Conservation (phyloP, 2,888 invertebrate genomes). For the Hipparchia semele region DNA sequence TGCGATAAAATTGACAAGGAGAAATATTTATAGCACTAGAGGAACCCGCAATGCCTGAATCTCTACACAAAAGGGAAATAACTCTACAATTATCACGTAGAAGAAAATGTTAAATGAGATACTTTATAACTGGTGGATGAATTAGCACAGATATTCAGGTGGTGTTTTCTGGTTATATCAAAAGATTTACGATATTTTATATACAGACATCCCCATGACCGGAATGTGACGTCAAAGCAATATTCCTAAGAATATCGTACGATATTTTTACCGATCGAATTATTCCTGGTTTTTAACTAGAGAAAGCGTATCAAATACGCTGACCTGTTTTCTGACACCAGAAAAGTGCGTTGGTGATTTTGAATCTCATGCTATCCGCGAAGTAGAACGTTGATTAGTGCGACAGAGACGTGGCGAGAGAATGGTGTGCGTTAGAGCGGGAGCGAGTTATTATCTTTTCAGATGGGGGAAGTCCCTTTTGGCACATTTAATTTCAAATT, state of each 20-base stretch:
- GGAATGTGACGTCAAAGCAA: background rate
- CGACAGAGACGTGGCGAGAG: conserved; percentile 33
- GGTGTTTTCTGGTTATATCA: no score
- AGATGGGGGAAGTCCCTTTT: conserved; percentile 7
- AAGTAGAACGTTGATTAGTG: conserved; percentile 8
- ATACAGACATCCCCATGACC: no score
- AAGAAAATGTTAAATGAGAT: no score
- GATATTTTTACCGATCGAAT: background rate
- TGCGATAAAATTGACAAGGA: background rate
- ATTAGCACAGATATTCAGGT: background rate
- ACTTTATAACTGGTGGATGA: background rate
- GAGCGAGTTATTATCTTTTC: conserved; percentile 24
- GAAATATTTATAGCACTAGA: background rate
- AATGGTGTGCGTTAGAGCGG: conserved; percentile 26
- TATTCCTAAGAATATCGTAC: background rate
- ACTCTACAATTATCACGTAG: no score
- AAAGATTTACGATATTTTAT: no score
- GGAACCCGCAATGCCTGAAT: background rate
- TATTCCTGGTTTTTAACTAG: background rate
- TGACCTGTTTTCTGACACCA: background rate
- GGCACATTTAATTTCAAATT: background rate
- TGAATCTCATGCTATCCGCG: conserved; percentile 9
- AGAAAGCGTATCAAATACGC: background rate
- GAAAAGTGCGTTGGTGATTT: conserved; percentile 8
- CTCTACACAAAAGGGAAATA: no score